A percentile compares a stretch with the other conserved stretches of the same genome.
Evolutionary conservation across 2,113 vertebrate species (phyloP).

Genomic region (Rafetus swinhoei): DNA sequence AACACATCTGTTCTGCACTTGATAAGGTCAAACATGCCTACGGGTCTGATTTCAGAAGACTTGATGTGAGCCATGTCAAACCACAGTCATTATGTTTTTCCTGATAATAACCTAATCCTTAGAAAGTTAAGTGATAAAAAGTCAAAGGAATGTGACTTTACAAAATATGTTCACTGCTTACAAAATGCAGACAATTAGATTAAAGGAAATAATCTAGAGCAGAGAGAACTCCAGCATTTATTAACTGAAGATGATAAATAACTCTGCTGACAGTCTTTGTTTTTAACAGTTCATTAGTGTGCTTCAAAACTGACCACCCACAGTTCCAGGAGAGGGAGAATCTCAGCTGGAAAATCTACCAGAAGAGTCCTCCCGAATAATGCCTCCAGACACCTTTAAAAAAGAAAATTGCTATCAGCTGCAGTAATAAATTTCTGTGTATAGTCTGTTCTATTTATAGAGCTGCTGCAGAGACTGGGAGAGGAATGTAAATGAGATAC

Average conservation of each 20-base stretch:
- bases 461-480: slow-evolving; percentile 1
- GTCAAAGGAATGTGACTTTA: slow-evolving; percentile 15
- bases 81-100: not conserved
- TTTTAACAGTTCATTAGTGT: slow-evolving; percentile 59
- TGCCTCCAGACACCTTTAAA: slow-evolving; percentile 67
- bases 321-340: slow-evolving; percentile 48
- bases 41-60: not conserved
- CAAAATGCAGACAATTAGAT: slow-evolving; percentile 28
- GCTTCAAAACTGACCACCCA: slow-evolving; percentile 66
- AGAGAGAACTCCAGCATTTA: slow-evolving; percentile 43
- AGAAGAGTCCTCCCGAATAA: slow-evolving; percentile 73
- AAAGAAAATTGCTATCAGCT: slow-evolving; percentile 66
- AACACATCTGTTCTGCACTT: not conserved
- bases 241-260: slow-evolving; percentile 54
- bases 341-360: slow-evolving; percentile 66
- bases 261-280: slow-evolving; percentile 44
- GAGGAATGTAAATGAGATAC: slow-evolving; percentile 57
- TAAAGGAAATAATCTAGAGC: slow-evolving; percentile 42
- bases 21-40: not conserved
- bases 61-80: not conserved
- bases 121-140: slow-evolving; percentile 32
- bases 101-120: not conserved
- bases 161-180: slow-evolving; percentile 41
- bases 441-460: slow-evolving; percentile 73
- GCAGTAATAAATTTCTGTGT: slow-evolving; percentile 71